Conservation (phyloP, 1,140 invertebrate species). For the Homalodisca vitripennis region DNA sequence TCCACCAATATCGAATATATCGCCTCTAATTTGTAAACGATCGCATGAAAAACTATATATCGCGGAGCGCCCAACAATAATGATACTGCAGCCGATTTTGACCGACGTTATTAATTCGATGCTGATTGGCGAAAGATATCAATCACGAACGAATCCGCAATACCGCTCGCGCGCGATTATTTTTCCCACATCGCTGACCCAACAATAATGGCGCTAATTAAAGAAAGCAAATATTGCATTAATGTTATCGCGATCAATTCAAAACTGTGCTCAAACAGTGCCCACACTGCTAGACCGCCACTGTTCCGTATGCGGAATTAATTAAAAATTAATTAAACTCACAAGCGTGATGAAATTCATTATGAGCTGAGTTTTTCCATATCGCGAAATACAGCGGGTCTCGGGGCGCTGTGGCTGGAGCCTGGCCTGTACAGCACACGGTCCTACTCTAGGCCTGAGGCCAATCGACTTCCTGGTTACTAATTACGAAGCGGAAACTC, state of each 20-base stretch:
- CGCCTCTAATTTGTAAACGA: no score
- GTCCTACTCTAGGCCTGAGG: no score
- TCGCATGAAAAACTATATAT: neutral
- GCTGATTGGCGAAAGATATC: slow-evolving; percentile 1
- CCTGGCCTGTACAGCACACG: no score
- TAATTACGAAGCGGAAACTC: no score
- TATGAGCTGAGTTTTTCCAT: slow-evolving; percentile 15
- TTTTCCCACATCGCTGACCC: slow-evolving; percentile 1
- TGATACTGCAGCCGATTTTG: neutral
- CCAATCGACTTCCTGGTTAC: no score
- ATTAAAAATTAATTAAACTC: slow-evolving; percentile 12
- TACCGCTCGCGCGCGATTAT: neutral
- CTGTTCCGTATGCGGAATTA: neutral
- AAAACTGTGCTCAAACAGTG: neutral
- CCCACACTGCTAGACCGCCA: neutral
- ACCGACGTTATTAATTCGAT: neutral
- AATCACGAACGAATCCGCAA: slow-evolving; percentile 12
- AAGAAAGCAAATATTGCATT: slow-evolving; percentile 16
- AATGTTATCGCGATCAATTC: slow-evolving; percentile 13
- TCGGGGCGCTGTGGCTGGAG: no score
- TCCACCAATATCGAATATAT: no score
- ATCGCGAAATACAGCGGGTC: neutral
- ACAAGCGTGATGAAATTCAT: slow-evolving; percentile 3
- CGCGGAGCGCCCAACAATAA: no score
- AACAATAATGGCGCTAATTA: slow-evolving; percentile 8